Percentiles rank a stretch among this genome's conserved stretches.
phyloP scores from a whole-genome alignment of 1,140 invertebrate species.

The Plectrocnemia conspersa region DNA sequence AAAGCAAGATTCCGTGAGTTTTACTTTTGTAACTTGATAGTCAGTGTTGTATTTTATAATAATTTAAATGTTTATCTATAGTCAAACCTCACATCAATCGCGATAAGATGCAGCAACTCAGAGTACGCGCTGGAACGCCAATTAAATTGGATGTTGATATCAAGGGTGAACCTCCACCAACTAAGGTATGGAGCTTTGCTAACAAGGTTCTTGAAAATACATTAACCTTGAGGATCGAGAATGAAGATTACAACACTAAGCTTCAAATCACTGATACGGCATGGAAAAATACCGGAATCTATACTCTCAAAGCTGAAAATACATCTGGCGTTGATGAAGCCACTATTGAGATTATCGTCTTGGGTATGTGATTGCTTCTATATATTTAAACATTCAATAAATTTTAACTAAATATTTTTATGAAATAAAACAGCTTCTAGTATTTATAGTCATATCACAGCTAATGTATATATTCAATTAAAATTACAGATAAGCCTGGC shows the following conservation, averaged over 20 bases:
- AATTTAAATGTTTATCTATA: slow-evolving; percentile 45
- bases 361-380: slow-evolving; percentile 57
- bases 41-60: slow-evolving; percentile 6
- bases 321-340: slow-evolving; percentile 90
- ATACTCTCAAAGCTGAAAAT: slow-evolving; percentile 89
- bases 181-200: slow-evolving; percentile 81
- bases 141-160: slow-evolving; percentile 92
- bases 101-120: slow-evolving; percentile 84
- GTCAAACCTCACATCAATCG: slow-evolving; percentile 89
- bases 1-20: slow-evolving; percentile 85
- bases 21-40: background rate
- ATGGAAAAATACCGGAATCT: slow-evolving; percentile 82
- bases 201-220: slow-evolving; percentile 53
- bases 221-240: slow-evolving; percentile 71
- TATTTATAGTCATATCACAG: too few species aligned
- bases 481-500: slow-evolving; percentile 93
- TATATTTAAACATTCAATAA: background rate
- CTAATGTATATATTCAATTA: too few species aligned
- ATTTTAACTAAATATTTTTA: too few species aligned
- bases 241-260: slow-evolving; percentile 91
- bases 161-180: slow-evolving; percentile 92
- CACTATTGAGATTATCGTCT: slow-evolving; percentile 87
- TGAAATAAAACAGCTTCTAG: too few species aligned
- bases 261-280: slow-evolving; percentile 75
- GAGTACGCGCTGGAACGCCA: slow-evolving; percentile 83